Percentiles rank a stretch among this genome's conserved stretches.
phyloP scores from a whole-genome alignment of 2,888 invertebrate species.

The Lasioglossum zephyrum region DNA sequence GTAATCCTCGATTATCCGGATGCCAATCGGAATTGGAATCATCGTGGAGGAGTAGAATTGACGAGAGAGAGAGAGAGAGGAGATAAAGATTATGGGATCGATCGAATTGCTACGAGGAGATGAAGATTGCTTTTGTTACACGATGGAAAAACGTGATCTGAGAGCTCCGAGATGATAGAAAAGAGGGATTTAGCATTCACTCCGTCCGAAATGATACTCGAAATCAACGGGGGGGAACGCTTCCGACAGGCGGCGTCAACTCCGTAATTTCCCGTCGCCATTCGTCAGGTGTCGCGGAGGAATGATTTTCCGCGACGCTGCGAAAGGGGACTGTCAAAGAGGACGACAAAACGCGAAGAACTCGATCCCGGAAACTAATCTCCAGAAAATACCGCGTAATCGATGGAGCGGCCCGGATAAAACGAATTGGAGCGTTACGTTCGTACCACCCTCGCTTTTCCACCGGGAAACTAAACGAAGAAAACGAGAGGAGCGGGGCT shows the following conservation, averaged over 20 bases:
- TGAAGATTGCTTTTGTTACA: not conserved
- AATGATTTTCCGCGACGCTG: conserved; percentile 7
- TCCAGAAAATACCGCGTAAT: conserved; percentile 56
- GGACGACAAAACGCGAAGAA: conserved; percentile 16
- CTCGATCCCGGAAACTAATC: conserved; percentile 47
- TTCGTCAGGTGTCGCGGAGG: not conserved
- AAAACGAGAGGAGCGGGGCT: conserved; percentile 57
- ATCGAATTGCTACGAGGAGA: not conserved
- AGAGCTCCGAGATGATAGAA: not conserved
- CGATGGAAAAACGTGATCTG: not conserved
- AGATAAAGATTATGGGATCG: not conserved
- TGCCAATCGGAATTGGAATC: not conserved
- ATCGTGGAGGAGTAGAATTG: not conserved
- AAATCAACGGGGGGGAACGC: not conserved
- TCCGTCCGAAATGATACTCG: not conserved
- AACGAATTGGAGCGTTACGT: conserved; percentile 49
- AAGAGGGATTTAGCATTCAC: no score
- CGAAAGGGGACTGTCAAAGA: conserved; percentile 3
- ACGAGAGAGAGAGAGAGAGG: not conserved
- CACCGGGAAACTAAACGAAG: conserved; percentile 58
- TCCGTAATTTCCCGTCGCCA: not conserved
- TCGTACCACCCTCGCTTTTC: not conserved
- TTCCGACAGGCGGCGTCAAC: not conserved
- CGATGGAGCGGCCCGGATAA: conserved; percentile 50
- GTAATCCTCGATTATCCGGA: not conserved